Conservation (phyloP, 2,113 vertebrate genomes). For the Lamprologus callipterus region DNA sequence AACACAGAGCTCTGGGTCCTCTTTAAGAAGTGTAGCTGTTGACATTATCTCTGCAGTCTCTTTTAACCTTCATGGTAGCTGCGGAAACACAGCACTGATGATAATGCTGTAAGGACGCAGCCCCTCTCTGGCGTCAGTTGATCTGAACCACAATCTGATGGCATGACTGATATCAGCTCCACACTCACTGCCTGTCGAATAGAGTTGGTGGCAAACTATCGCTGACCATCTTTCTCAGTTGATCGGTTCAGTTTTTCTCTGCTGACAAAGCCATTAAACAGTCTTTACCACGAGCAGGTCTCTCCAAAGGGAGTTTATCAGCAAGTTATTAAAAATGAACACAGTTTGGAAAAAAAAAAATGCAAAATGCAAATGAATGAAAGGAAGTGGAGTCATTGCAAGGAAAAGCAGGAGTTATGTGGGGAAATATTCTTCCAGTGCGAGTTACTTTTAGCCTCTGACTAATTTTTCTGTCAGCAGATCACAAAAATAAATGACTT, state of each 20-base stretch:
- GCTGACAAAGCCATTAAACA: background rate
- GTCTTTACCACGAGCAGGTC: background rate
- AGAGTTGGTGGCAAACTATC: background rate
- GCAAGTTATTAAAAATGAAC: background rate
- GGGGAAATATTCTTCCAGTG: background rate
- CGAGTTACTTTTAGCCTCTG: background rate
- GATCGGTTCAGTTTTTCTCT: background rate
- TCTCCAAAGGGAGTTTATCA: background rate
- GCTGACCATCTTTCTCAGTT: background rate
- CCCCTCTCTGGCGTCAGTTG: background rate
- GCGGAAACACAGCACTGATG: background rate
- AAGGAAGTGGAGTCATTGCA: background rate
- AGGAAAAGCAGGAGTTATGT: background rate
- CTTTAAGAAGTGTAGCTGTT: background rate
- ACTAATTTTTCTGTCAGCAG: background rate
- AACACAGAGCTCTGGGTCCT: background rate
- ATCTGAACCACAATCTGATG: conserved; percentile 12
- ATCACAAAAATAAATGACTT: background rate
- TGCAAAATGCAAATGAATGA: background rate
- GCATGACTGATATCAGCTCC: background rate
- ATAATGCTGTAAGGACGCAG: background rate
- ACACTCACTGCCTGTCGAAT: background rate
- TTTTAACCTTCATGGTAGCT: background rate
- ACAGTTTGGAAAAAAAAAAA: background rate
- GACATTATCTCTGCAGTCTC: background rate